Conservation (phyloP, 2,888 invertebrate species). For the Euclidia mi region DNA sequence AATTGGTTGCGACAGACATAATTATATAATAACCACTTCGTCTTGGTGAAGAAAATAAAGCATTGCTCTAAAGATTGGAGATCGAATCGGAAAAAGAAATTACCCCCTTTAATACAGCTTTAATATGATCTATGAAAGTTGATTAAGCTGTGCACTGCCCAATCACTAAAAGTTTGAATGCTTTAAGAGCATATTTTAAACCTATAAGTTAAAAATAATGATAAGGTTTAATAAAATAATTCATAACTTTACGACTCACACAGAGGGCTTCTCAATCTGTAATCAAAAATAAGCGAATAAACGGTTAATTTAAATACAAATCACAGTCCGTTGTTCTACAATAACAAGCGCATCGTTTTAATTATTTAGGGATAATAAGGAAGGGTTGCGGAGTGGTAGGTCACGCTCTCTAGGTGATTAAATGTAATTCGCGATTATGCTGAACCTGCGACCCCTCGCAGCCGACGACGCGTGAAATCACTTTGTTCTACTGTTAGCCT, state of each 20-base stretch:
- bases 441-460: conserved; percentile 77
- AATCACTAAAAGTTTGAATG: too few relatives aligned
- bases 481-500: conserved; percentile 84
- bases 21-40: too few relatives aligned
- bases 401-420: conserved; percentile 74
- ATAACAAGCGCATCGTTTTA: conserved; percentile 77
- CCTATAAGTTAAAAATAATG: neutral
- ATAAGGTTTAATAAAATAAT: neutral
- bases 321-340: conserved; percentile 66
- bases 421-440: conserved; percentile 80
- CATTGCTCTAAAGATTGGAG: too few relatives aligned
- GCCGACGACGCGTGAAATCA: conserved; percentile 87
- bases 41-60: too few relatives aligned
- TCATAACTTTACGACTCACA: neutral
- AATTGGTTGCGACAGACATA: too few relatives aligned
- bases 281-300: conserved; percentile 26
- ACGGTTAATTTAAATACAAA: conserved; percentile 51
- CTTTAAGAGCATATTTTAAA: too few relatives aligned
- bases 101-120: too few relatives aligned
- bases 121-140: too few relatives aligned
- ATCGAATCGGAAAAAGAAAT: too few relatives aligned
- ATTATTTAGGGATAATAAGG: conserved; percentile 79
- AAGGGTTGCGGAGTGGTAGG: conserved; percentile 79
- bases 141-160: too few relatives aligned
- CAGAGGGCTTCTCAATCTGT: neutral